Conservation (phyloP, 2,888 invertebrate genomes). For the Pammene fasciana region DNA sequence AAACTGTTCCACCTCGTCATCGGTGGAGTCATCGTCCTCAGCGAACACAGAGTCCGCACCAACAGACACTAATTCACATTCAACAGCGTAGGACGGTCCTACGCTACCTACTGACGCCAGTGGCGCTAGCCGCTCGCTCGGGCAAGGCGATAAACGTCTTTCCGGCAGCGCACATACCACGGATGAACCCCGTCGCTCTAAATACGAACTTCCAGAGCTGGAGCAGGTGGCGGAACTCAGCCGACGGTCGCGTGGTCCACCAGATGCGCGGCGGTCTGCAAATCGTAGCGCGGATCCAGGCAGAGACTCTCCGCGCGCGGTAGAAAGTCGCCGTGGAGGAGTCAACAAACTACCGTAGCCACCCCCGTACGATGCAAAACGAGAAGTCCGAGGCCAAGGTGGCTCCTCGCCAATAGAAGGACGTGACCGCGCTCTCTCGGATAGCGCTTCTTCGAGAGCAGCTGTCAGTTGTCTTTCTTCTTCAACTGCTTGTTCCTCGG, state of each 20-base stretch:
- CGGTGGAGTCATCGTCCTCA: conserved; percentile 89
- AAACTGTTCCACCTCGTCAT: conserved; percentile 92
- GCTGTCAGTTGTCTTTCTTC: conserved; percentile 90
- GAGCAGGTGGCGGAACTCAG: conserved; percentile 93
- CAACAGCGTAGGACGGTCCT: conserved; percentile 86
- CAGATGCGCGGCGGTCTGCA: conserved; percentile 78
- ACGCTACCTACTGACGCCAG: conserved; percentile 92
- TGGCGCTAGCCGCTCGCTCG: conserved; percentile 86
- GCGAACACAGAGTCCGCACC: conserved; percentile 92
- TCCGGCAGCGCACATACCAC: conserved; percentile 89
- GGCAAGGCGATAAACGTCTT: conserved; percentile 92
- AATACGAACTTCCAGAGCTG: conserved; percentile 92
- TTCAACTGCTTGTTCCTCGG: conserved; percentile 85
- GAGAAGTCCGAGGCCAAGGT: conserved; percentile 72
- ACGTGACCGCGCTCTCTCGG: conserved; percentile 76
- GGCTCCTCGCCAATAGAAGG: conserved; percentile 88
- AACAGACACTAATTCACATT: conserved; percentile 87
- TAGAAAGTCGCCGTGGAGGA: conserved; percentile 86
- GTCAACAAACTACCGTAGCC: conserved; percentile 88
- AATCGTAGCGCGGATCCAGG: conserved; percentile 84
- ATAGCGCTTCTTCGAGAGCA: conserved; percentile 86
- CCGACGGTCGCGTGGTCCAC: conserved; percentile 82
- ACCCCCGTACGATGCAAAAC: conserved; percentile 81
- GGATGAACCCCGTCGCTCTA: conserved; percentile 91
- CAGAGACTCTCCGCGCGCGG: conserved; percentile 83